phyloP scores from a whole-genome alignment of 2,113 vertebrate genomes.

The Phyllostomus hastatus region DNA sequence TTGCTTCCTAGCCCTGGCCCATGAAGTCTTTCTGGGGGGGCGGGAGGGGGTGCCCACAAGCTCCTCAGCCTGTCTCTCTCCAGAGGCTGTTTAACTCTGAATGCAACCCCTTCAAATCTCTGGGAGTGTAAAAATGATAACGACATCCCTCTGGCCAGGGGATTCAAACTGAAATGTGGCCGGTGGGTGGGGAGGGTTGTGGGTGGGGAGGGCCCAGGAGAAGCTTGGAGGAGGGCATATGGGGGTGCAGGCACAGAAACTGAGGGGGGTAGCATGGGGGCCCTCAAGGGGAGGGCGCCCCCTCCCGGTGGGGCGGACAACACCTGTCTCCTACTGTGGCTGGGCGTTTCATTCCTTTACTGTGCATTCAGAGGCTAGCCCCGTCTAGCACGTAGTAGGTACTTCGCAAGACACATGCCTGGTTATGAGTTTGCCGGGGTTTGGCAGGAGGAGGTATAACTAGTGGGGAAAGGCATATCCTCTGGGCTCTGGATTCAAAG shows the following conservation, averaged over 20 bases:
- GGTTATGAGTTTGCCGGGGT: not conserved
- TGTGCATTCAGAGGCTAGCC: not conserved
- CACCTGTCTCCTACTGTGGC: not conserved
- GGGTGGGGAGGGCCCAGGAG: not conserved
- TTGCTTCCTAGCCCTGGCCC: too few relatives aligned
- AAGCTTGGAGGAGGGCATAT: accelerated
- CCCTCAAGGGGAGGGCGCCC: not conserved
- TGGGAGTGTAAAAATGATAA: not conserved
- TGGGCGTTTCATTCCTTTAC: not conserved
- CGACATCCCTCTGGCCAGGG: not conserved
- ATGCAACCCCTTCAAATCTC: not conserved
- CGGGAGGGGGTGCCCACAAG: not conserved
- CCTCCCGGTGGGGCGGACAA: not conserved
- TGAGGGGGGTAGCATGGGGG: not conserved
- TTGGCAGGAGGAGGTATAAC: not conserved
- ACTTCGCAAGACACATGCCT: not conserved
- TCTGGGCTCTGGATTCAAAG: not conserved
- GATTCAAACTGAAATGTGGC: conserved; percentile 9
- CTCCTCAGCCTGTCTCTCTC: not conserved
- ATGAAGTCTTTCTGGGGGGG: not conserved
- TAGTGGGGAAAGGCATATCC: not conserved
- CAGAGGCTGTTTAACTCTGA: conserved; percentile 38
- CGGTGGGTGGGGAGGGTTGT: not conserved
- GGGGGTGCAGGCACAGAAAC: not conserved
- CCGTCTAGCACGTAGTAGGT: not conserved